Percentiles rank a stretch among this genome's conserved stretches.
phyloP scores from a whole-genome alignment of 2,888 invertebrate genomes.

The Phengaris arion region DNA sequence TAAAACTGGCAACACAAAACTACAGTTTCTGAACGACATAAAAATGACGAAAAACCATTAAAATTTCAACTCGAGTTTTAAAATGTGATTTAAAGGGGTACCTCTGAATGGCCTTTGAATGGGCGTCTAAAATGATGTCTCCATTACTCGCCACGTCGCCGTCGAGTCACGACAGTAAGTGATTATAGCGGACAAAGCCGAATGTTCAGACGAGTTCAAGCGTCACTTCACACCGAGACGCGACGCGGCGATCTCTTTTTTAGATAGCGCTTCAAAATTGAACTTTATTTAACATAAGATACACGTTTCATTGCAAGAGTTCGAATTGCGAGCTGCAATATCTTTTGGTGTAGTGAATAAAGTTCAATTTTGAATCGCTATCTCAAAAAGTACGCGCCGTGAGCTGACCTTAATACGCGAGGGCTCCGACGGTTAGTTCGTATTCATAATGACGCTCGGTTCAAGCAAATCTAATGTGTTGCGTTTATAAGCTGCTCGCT shows the following conservation, averaged over 20 bases:
- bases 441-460: no score
- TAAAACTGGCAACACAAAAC: not conserved
- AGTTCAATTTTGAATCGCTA: no score
- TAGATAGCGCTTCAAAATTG: no score
- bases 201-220: conserved; percentile 68
- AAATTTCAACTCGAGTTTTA: conserved; percentile 31
- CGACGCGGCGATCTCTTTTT: no score
- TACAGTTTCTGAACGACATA: not conserved
- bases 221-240: no score
- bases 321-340: no score
- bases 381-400: no score
- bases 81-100: conserved; percentile 52
- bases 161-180: conserved; percentile 53
- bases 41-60: conserved; percentile 26
- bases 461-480: no score
- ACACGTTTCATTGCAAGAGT: no score
- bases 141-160: conserved; percentile 35
- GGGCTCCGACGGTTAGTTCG: not conserved
- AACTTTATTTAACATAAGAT: no score
- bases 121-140: conserved; percentile 38
- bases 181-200: conserved; percentile 73
- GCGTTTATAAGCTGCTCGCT: no score
- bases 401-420: conserved; percentile 32
- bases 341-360: no score
- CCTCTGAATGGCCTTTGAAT: conserved; percentile 34